Percentiles rank a stretch among this genome's conserved stretches.
Conservation (phyloP, 2,797 vertebrate species). For the Nyctibius grandis region DNA sequence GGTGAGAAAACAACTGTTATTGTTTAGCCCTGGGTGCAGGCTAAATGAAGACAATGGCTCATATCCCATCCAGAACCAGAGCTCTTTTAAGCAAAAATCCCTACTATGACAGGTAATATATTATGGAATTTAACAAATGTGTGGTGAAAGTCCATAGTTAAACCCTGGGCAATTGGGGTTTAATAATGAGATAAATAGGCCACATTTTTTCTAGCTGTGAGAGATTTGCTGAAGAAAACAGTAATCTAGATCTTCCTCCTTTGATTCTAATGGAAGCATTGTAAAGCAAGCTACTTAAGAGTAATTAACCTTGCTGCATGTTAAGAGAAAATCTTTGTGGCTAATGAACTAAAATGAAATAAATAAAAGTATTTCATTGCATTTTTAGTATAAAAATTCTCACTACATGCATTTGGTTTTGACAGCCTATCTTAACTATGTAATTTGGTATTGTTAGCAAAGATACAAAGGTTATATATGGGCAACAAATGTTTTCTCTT, state of each 20-base stretch:
- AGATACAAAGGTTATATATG: background rate
- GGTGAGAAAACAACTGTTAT: too few species aligned
- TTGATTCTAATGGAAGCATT: background rate
- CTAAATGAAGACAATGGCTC: too few species aligned
- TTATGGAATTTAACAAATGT: background rate
- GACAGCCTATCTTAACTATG: background rate
- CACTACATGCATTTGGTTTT: slow-evolving; percentile 1
- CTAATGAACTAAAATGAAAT: slow-evolving; percentile 37
- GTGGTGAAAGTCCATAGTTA: background rate
- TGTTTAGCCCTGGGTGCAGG: too few species aligned
- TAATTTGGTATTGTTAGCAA: slow-evolving; percentile 10
- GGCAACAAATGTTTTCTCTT: slow-evolving; percentile 3
- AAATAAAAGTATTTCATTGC: background rate
- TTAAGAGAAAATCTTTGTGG: slow-evolving; percentile 25
- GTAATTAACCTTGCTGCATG: background rate
- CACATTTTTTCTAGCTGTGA: background rate
- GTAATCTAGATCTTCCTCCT: background rate
- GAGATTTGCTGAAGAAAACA: background rate
- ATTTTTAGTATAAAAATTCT: slow-evolving; percentile 10
- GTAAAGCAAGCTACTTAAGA: background rate
- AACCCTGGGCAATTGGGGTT: background rate
- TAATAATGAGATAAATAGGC: background rate
- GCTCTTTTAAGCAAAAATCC: background rate
- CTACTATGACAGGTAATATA: background rate
- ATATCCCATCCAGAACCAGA: background rate